These are phyloP conservation scores for Amphiprion clarkii DNA, from an alignment of 2,797 vertebrate species.

Conservation along the genomic window DNA sequence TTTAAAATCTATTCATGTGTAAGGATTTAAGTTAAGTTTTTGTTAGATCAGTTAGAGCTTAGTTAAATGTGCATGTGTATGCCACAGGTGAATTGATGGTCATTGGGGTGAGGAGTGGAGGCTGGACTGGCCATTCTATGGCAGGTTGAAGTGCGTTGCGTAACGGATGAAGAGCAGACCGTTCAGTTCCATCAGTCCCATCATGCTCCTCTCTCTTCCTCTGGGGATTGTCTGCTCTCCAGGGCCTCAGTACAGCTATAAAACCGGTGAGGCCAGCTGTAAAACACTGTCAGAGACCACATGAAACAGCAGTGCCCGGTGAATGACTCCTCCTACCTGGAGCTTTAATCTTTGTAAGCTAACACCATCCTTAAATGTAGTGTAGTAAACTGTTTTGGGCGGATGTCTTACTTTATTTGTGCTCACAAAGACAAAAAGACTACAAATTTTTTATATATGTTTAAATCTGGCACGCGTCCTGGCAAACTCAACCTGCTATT, in stretches of 20 bases:
- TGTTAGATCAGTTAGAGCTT: background rate
- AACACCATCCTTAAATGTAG: background rate
- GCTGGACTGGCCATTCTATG: background rate
- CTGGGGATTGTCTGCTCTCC: constrained; percentile 27
- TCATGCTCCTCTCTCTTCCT: constrained; percentile 10
- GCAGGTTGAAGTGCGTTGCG: constrained; percentile 5
- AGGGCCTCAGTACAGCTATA: constrained; percentile 35
- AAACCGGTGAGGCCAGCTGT: constrained; percentile 15
- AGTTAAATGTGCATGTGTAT: background rate
- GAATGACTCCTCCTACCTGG: background rate
- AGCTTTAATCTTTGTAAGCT: background rate
- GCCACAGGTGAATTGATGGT: background rate
- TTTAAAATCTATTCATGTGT: background rate
- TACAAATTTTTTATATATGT: background rate
- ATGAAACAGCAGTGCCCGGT: constrained; percentile 10
- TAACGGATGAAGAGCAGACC: constrained; percentile 32
- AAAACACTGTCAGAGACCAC: constrained; percentile 38
- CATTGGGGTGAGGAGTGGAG: background rate
- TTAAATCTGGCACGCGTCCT: constrained; percentile 2
- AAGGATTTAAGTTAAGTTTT: background rate
- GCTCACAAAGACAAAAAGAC: background rate
- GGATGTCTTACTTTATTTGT: background rate
- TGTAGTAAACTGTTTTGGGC: background rate
- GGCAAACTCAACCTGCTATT: background rate
- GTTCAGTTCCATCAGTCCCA: constrained; percentile 30